Base-by-base conservation (phyloP, 2,888 invertebrate species). In the Nomada fabriciana region DNA sequence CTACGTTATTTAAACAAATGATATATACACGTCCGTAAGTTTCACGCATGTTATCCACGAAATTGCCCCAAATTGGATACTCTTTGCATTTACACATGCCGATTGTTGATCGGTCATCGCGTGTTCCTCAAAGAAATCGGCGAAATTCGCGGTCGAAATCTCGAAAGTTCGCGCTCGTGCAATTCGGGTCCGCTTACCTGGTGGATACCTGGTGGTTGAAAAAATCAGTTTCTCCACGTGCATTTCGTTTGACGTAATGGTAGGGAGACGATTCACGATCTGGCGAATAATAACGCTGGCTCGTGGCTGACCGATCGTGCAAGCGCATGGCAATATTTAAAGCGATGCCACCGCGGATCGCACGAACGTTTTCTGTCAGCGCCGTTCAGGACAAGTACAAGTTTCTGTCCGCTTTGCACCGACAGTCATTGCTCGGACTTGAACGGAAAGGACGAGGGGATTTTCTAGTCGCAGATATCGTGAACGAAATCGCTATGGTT, bases 241-340 rank as follows among this genome's bases (percentile, higher is more conserved):
- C 69, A 47, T 59, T 23, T 80, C 7, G 23, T 1, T 43, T 25
- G 20, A 15, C 25, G 11, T 47, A 20, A 50, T n/a, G 20, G 65
- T 69, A 68, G 78, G 74, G 68, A 29, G 59, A 71, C 42, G 78
- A 71, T 83, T 84, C 70, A 60, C 67, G 67, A 15, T 0, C 18
- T 13, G 67, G 55, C 59, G 55, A 70, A 59, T 77, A 61, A 53
- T 52, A 36, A 42, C 43, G 70, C n/a, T 50, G 43, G 52, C 71
- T 61, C 63, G 75, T 69, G 23, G 63, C 7, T 42, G 67, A 52
- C 71, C 59, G 75, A 76, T 83, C 72, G 53, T 65, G 55, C 52
- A 63, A 72, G 71, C 80, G 82, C 75, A 72, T 80, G 84, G 73
- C 76, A 86, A 84, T 87, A 87, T 86, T 87, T 87, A 87, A 87